Conservation (phyloP, 1,140 invertebrate genomes). For the Delia radicum region DNA sequence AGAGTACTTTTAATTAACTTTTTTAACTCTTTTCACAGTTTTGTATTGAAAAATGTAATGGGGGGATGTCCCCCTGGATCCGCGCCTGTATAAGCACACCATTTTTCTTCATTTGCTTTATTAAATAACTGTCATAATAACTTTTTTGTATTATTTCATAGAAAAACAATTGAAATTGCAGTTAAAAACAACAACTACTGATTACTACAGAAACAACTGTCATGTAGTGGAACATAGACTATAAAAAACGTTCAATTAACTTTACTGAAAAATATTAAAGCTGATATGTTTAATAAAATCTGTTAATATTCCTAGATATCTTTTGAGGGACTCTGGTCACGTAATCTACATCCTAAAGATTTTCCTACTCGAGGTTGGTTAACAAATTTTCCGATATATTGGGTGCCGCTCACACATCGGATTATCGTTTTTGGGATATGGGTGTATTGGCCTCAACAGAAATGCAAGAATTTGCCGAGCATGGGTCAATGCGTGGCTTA, state of each 20-base stretch:
- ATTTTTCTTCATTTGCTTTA: too few relatives aligned
- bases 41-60: too few relatives aligned
- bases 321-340: constrained; percentile 95
- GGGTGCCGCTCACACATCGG: constrained; percentile 88
- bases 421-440: constrained; percentile 90
- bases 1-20: too few relatives aligned
- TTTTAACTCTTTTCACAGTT: too few relatives aligned
- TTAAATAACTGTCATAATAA: too few relatives aligned
- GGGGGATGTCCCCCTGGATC: too few relatives aligned
- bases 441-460: constrained; percentile 83
- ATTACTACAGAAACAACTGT: too few relatives aligned
- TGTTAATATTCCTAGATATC: constrained; percentile 72
- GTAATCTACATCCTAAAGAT: constrained; percentile 95
- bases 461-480: constrained; percentile 89
- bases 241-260: too few relatives aligned
- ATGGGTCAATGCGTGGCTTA: constrained; percentile 81
- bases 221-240: too few relatives aligned
- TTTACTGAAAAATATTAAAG: background rate
- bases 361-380: constrained; percentile 85
- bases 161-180: too few relatives aligned
- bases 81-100: too few relatives aligned
- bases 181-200: background rate
- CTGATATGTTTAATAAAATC: background rate
- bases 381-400: constrained; percentile 97
- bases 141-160: too few relatives aligned